Percentiles rank a stretch among this genome's conserved stretches.
These are phyloP conservation scores for Chromoteleia sp. DNA, from an alignment of 2,888 invertebrate species.

Conservation along the genomic window DNA sequence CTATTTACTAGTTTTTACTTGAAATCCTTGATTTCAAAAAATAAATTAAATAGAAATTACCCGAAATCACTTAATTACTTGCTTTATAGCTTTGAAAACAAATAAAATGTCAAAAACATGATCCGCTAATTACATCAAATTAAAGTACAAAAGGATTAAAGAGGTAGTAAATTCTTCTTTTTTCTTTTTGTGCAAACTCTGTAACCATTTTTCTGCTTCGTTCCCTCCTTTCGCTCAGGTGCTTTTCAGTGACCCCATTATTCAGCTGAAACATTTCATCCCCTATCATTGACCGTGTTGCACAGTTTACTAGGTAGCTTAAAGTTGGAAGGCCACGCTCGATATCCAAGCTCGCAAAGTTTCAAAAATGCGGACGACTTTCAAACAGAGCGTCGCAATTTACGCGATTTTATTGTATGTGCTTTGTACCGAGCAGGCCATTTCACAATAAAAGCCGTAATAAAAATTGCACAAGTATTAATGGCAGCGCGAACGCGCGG, in stretches of 20 bases:
- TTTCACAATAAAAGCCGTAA: neutral
- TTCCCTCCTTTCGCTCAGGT: conserved; percentile 60
- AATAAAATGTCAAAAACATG: conserved; percentile 28
- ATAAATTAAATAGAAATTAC: neutral
- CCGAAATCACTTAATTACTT: neutral
- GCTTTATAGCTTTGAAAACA: neutral
- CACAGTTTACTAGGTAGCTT: conserved; percentile 65
- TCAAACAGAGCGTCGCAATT: conserved; percentile 45
- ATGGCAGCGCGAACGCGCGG: neutral
- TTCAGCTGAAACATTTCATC: conserved; percentile 67
- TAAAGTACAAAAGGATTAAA: conserved; percentile 43
- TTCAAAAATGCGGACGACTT: conserved; percentile 58
- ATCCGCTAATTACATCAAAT: conserved; percentile 24
- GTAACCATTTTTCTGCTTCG: conserved; percentile 54
- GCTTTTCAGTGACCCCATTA: conserved; percentile 65
- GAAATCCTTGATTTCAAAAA: conserved; percentile 1
- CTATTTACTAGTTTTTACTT: too few species aligned
- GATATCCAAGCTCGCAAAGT: conserved; percentile 47
- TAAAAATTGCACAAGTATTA: neutral
- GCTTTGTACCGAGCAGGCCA: conserved; percentile 7
- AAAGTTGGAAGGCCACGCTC: conserved; percentile 66
- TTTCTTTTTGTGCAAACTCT: conserved; percentile 37
- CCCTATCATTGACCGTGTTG: conserved; percentile 69
- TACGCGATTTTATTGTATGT: conserved; percentile 27
- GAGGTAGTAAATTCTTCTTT: conserved; percentile 47